Evolutionary conservation across 1,140 invertebrate species (phyloP).

Genomic region (Ridgeia piscesae): DNA sequence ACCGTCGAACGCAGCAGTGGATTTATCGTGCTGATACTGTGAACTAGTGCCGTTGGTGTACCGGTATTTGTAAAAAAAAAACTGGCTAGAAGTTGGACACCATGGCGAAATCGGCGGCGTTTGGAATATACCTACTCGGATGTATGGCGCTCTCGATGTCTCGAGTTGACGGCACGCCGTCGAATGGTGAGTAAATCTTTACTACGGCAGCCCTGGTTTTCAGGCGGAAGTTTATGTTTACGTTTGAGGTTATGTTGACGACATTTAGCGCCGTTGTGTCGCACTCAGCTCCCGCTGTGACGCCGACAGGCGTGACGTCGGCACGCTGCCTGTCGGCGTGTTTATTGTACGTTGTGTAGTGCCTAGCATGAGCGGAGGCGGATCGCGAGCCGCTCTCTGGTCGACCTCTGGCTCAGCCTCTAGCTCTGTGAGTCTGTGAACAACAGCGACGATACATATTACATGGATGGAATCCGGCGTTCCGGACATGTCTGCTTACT

Average conservation of each 20-base stretch:
- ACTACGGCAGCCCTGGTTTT: neutral
- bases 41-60: neutral
- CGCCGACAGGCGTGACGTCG: neutral
- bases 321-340: neutral
- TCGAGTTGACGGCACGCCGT: neutral
- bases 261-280: neutral
- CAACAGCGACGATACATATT: neutral
- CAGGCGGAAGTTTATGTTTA: constrained; percentile 1
- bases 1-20: neutral
- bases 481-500: neutral
- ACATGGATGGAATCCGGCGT: neutral
- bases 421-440: no score
- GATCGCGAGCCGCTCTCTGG: neutral
- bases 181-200: neutral
- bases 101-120: neutral
- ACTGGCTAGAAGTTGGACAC: neutral
- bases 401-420: no score
- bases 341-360: neutral
- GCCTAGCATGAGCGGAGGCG: neutral
- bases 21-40: neutral
- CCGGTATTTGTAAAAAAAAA: neutral
- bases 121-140: neutral
- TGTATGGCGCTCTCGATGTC: neutral
- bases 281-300: neutral
- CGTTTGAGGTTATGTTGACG: neutral